Evolutionary conservation across 1,140 invertebrate genomes (phyloP).

Genomic region (Grapholita molesta): DNA sequence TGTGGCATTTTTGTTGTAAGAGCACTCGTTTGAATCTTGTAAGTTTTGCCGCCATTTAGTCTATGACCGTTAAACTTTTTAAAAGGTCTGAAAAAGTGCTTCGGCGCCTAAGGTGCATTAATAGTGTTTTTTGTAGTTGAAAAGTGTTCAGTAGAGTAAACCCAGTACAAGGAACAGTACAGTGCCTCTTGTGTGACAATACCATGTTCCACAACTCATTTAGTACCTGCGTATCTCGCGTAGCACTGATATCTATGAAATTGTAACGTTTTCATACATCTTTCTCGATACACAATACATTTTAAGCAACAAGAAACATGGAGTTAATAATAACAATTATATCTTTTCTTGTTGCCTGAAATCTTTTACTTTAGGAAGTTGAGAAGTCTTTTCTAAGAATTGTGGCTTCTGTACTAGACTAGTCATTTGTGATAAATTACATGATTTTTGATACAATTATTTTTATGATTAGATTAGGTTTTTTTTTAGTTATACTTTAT

Average conservation of each 20-base stretch:
- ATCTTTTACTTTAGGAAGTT: background rate
- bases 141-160: conserved; percentile 54
- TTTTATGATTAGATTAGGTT: conserved; percentile 18
- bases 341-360: conserved; percentile 6
- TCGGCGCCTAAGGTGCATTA: conserved; percentile 38
- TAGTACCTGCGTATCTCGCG: conserved; percentile 13
- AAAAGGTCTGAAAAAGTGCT: conserved; percentile 49
- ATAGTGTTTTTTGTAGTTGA: conserved; percentile 39
- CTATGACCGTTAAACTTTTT: conserved; percentile 11
- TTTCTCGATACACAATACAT: background rate
- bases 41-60: conserved; percentile 23
- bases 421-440: conserved; percentile 16
- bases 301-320: background rate
- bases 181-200: conserved; percentile 60
- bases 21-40: conserved; percentile 61
- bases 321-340: background rate
- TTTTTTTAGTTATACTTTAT: conserved; percentile 9
- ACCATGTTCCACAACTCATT: conserved; percentile 39
- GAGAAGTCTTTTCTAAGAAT: conserved; percentile 1
- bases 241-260: conserved; percentile 15
- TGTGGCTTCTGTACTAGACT: background rate
- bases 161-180: conserved; percentile 43
- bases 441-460: conserved; percentile 5
- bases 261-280: conserved; percentile 9
- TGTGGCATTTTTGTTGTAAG: conserved; percentile 34